Percentiles rank a stretch among this genome's conserved stretches.
Evolutionary conservation across 2,113 vertebrate genomes (phyloP).

Genomic region (Oncorhynchus nerka): DNA sequence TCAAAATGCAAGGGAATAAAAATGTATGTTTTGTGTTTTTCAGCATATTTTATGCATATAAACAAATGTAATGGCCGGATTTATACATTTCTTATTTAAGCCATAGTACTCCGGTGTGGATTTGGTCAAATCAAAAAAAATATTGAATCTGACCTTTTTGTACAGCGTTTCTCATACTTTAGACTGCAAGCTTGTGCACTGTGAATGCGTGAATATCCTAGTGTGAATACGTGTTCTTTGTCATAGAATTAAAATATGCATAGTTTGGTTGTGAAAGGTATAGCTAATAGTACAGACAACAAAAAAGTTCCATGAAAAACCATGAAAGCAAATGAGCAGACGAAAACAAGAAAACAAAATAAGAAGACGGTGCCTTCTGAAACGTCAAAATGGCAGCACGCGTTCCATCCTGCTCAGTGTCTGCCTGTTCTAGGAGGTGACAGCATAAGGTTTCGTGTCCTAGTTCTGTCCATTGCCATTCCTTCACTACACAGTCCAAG

Average conservation of each 20-base stretch:
- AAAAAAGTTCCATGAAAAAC: constrained; percentile 2
- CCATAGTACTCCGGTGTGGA: constrained; percentile 48
- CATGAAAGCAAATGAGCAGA: not conserved
- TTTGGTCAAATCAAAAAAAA: constrained; percentile 22
- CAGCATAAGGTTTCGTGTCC: not conserved
- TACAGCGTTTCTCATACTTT: constrained; percentile 73
- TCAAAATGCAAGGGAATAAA: constrained; percentile 14
- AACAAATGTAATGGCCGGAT: constrained; percentile 29
- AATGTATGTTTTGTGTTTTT: not conserved
- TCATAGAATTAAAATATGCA: constrained; percentile 84
- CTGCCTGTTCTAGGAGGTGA: constrained; percentile 29
- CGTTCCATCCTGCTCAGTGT: constrained; percentile 54
- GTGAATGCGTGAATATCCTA: constrained; percentile 92
- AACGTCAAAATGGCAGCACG: constrained; percentile 42
- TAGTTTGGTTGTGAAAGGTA: constrained; percentile 90
- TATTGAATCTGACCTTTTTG: constrained; percentile 40
- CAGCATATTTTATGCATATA: constrained; percentile 27
- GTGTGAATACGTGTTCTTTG: constrained; percentile 91
- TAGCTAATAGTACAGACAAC: constrained; percentile 75
- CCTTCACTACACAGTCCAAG: constrained; percentile 2
- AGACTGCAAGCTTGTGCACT: constrained; percentile 95
- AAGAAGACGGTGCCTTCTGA: constrained; percentile 71
- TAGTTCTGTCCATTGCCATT: not conserved
- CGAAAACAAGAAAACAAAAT: constrained; percentile 31
- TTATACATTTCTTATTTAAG: constrained; percentile 51